phyloP scores from a whole-genome alignment of 2,113 vertebrate genomes.

The Suricata suricatta region DNA sequence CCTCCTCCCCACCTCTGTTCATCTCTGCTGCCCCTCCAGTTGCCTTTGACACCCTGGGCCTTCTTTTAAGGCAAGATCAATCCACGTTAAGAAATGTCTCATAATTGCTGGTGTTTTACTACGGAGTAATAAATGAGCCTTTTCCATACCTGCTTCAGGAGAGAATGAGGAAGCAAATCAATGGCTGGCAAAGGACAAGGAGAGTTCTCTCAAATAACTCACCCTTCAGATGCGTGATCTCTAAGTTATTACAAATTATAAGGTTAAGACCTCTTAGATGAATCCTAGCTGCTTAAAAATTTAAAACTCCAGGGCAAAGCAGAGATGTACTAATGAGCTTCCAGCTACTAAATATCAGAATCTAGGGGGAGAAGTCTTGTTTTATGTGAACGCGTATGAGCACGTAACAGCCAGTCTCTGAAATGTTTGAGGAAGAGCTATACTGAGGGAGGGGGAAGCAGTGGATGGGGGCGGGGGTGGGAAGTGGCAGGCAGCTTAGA shows the following conservation, averaged over 20 bases:
- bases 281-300: constrained; percentile 88
- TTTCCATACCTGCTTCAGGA: constrained; percentile 77
- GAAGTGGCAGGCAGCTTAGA: neutral
- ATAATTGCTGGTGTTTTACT: constrained; percentile 81
- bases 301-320: constrained; percentile 87
- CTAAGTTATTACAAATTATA: constrained; percentile 87
- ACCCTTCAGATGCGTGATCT: constrained; percentile 79
- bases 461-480: accelerated
- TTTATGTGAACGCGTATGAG: constrained; percentile 73
- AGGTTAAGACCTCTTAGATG: constrained; percentile 86
- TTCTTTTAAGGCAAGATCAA: constrained; percentile 75
- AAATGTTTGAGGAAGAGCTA: constrained; percentile 73
- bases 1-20: neutral
- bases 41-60: neutral
- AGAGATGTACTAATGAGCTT: constrained; percentile 84
- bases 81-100: constrained; percentile 80
- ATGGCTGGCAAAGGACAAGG: constrained; percentile 78
- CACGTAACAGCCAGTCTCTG: constrained; percentile 64
- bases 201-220: constrained; percentile 78
- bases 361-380: constrained; percentile 75
- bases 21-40: neutral
- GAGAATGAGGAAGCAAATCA: constrained; percentile 78
- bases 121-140: constrained; percentile 80
- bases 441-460: neutral
- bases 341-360: constrained; percentile 80